Evolutionary conservation across 2,888 invertebrate genomes (phyloP).

Genomic region (Pollenia griseotomentosa): DNA sequence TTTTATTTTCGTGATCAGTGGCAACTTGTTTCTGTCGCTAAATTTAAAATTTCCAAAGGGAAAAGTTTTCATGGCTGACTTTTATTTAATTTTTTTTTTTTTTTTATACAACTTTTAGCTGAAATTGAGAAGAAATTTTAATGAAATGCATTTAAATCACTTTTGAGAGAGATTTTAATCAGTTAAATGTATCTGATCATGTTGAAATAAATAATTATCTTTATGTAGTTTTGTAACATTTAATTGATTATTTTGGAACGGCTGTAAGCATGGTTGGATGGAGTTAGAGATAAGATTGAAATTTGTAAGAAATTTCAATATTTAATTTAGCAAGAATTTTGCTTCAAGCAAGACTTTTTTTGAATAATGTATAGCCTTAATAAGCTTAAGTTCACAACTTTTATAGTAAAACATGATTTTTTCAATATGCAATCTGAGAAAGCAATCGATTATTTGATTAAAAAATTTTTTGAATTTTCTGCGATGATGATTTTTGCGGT

Average conservation of each 20-base stretch:
- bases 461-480: too few species aligned
- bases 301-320: not conserved
- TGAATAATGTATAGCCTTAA: too few species aligned
- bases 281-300: not conserved
- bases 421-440: too few species aligned
- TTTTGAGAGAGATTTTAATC: constrained; percentile 51
- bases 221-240: not conserved
- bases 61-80: constrained; percentile 8
- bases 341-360: too few species aligned
- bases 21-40: constrained; percentile 62
- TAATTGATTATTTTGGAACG: constrained; percentile 18
- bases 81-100: not conserved
- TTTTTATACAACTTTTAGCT: constrained; percentile 3
- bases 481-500: too few species aligned
- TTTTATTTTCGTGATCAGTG: constrained; percentile 46
- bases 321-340: not conserved
- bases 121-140: constrained; percentile 13
- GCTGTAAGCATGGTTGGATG: too few species aligned
- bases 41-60: constrained; percentile 29
- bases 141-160: constrained; percentile 44
- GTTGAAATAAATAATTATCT: constrained; percentile 32
- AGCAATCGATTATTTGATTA: too few species aligned
- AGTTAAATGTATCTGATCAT: constrained; percentile 49
- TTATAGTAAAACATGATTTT: too few species aligned
- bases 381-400: too few species aligned